A percentile compares a stretch with the other conserved stretches of the same genome.
Conservation (phyloP, 2,113 vertebrate species). For the chimpanzee (Pan troglodytes) region NHGRI_mPanTro3-v2.1_pri NC_086016.1:52541001-52541500, state of each 20-base stretch:
- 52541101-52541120: neutral
- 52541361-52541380: neutral
- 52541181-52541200: neutral
- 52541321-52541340: rapidly evolving
- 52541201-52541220: neutral
- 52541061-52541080: no score
- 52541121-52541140: neutral
- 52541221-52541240: neutral
- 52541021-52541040: neutral
- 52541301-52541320: rapidly evolving
- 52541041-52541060: neutral
- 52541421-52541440: no score
- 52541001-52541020: neutral
- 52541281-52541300: rapidly evolving
- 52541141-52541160: neutral
- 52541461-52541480: neutral
- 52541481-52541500: no score
- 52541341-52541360: no score
- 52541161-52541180: neutral
- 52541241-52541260: neutral
- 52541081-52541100: neutral
- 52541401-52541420: neutral
- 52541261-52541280: no score
- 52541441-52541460: neutral
- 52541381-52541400: rapidly evolving